Conservation (phyloP, 2,113 vertebrate genomes). For the Fukomys damarensis region DNA sequence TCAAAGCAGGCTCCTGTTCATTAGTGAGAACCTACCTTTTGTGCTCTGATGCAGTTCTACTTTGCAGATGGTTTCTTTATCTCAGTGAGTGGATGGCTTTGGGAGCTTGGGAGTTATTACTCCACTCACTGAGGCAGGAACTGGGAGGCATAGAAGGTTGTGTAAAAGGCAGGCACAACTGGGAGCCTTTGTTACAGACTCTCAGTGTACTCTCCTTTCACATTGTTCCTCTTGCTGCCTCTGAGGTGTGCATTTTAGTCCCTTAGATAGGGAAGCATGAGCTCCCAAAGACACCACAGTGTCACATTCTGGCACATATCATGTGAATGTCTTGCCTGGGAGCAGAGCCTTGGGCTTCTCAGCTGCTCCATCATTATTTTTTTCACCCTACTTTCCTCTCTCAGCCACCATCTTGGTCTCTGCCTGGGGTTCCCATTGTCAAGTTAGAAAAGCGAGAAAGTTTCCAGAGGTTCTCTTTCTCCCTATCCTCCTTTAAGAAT, state of each 20-base stretch:
- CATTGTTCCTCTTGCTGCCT: constrained; percentile 59
- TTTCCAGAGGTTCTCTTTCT: background rate
- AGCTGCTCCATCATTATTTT: background rate
- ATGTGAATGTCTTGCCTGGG: background rate
- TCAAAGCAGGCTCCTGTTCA: constrained; percentile 81
- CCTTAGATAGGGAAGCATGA: constrained; percentile 53
- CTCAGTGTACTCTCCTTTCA: background rate
- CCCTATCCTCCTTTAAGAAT: background rate
- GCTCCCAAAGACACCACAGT: constrained; percentile 45
- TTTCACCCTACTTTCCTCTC: background rate
- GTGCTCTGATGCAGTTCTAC: constrained; percentile 70
- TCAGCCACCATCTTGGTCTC: background rate
- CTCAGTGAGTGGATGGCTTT: constrained; percentile 65
- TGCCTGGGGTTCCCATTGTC: background rate
- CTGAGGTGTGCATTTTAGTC: constrained; percentile 65
- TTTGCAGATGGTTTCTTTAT: constrained; percentile 76
- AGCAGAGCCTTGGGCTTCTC: background rate
- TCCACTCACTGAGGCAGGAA: constrained; percentile 60
- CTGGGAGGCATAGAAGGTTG: background rate
- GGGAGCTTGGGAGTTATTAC: constrained; percentile 72
- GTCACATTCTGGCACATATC: background rate
- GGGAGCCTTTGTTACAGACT: background rate
- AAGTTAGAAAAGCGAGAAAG: background rate
- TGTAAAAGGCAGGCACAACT: fast-evolving
- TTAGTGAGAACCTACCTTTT: constrained; percentile 80